Evolutionary conservation across 1,140 invertebrate genomes (phyloP), one percentile per base, ranked within the genome.

Genomic region (Danaus melanippus): DNA sequence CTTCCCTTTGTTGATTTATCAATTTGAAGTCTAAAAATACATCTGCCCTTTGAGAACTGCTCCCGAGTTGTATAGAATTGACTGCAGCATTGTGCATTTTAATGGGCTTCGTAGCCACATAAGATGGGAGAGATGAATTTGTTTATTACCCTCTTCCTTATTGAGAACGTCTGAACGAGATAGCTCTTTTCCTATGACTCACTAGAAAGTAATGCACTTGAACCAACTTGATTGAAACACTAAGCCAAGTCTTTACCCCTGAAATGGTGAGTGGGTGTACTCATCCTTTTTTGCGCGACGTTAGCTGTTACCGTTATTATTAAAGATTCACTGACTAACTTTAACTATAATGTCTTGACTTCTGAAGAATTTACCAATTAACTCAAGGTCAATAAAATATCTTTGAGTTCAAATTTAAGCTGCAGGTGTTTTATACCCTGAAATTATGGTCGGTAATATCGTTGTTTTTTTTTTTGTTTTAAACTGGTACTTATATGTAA

Each of bases 111-210:
- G 71, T 74, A 81, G 80, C 79, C 76, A 74, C 79, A 79, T 82
- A 83, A 84, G 81, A 86, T 80, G 76, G 69, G 74, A 76, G 79
- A 83, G 84, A 80, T 86, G 84, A 84, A 84, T 86, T 84, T 81
- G 79, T 86, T 86, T 86, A 86, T 86, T 86, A 78, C 79, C 79
- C 77, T 79, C 81, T 86, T 86, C 84, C 84, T 86, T 84, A 86
- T 86, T 86, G 84, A 81, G 81, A 84, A 69, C 79, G 84, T 84
- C 79, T 84, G 83, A 65, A 71, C 71, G 67, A 81, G 83, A 86
- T 86, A 84, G 79, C 78, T 79, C 81, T 84, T 81, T 83, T 84
- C 83, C 81, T 83, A 84, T 86, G 83, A 86, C 65, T 86, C 83
- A 86, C 74, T 86, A 84, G 81, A 84, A 84, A 86, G 81, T 78